Evolutionary conservation across 2,888 invertebrate species (phyloP), one percentile per base, ranked within the genome.

Genomic region (Beris chalybata): DNA sequence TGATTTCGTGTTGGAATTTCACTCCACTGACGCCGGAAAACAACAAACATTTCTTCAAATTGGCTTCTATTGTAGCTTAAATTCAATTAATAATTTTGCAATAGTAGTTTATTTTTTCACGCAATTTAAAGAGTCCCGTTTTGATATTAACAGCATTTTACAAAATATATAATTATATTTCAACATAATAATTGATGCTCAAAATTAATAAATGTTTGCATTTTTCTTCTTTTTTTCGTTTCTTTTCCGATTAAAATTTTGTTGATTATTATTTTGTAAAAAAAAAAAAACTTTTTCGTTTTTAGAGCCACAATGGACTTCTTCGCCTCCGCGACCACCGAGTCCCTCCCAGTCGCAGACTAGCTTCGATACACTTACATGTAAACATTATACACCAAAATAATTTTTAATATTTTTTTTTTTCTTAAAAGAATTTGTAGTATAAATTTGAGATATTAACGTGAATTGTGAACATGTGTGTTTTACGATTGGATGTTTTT

Each of bases 301-400:
- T 81, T 78, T 82, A 82, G 82, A 82, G 78, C 78, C 81, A 77
- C 82, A 82, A 77, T 82, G 82, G 82, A 82, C 82, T 73, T 76
- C 82, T 76, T 81, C 82, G 77, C 82, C 82, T 72, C 80, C 82
- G 75, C 76, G 82, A 80, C 81, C 82, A 75, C 81, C 80, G 77
- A 82, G 82, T 77, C 82, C 82, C 69, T 72, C 81, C 76, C 81
- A 81, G 78, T 78, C 80, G 79, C 82, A 82, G 82, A 82, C 82
- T 79, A 81, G 80, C 82, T 82, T 82, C 81, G 82, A 82, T 75
- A 79, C 81, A 77, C 80, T 80, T 75, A 81, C 82, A 82, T 82
- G 82, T 82, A 82, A 82, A 80, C 77, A 79, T 61, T 74, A 74
- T 74, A 71, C 67, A 65, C 65, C 58, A 72, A 22, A 71, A 59